Conservation (phyloP, 2,113 vertebrate genomes). For the Bubo blakistoni region DNA sequence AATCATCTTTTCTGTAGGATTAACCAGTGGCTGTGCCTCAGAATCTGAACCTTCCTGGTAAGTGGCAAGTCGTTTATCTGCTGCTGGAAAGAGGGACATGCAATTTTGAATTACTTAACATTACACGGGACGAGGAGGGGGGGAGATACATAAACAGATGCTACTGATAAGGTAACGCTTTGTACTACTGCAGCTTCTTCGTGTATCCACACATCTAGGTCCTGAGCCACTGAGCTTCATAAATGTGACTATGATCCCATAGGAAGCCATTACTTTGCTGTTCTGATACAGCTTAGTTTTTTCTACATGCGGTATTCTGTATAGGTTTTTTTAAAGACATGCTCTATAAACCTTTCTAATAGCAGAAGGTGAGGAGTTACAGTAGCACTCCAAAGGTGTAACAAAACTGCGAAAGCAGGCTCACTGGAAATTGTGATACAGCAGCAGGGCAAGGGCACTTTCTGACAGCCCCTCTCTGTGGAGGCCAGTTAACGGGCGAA, state of each 20-base stretch:
- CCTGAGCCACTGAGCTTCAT: not conserved
- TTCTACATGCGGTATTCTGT: not conserved
- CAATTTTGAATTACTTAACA: rapidly evolving
- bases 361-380: not conserved
- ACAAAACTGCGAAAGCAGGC: not conserved
- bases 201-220: not conserved
- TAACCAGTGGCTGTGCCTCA: not conserved
- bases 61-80: not conserved
- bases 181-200: not conserved
- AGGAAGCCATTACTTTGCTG: not conserved
- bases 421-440: not conserved
- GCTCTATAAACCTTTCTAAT: not conserved
- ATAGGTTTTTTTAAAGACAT: not conserved
- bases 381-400: not conserved
- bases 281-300: not conserved
- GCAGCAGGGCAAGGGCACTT: not conserved
- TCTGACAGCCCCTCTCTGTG: not conserved
- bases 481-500: too few relatives aligned
- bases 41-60: not conserved
- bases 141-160: not conserved
- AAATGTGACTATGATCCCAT: not conserved
- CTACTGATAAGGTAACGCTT: not conserved
- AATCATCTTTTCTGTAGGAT: not conserved
- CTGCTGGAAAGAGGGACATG: not conserved
- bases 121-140: not conserved